Conservation (phyloP, 1,140 invertebrate species). For the Odontomachus brunneus region DNA sequence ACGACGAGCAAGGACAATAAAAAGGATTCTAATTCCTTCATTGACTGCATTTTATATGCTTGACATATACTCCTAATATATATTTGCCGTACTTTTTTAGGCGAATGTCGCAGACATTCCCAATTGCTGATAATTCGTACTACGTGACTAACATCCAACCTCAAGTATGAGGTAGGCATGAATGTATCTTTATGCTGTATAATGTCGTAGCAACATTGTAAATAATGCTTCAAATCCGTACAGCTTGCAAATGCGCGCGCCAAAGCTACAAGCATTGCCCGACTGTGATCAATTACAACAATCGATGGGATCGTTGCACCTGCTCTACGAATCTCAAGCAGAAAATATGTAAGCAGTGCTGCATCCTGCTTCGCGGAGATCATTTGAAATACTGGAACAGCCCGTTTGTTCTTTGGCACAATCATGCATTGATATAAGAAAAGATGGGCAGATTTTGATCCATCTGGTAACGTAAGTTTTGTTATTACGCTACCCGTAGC, state of each 20-base stretch:
- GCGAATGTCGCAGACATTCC: background rate
- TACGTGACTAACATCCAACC: background rate
- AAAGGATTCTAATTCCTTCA: background rate
- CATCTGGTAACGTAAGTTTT: background rate
- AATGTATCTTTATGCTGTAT: background rate
- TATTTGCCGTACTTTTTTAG: conserved; percentile 4
- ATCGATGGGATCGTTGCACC: conserved; percentile 3
- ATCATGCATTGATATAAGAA: conserved; percentile 5
- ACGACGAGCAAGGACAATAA: background rate
- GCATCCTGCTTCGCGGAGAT: background rate
- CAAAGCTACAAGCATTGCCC: background rate
- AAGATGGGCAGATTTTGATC: conserved; percentile 1
- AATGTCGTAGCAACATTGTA: background rate
- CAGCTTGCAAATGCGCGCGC: background rate
- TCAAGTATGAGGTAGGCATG: background rate
- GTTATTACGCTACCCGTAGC: background rate
- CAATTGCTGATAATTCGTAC: background rate
- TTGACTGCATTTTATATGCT: conserved; percentile 30
- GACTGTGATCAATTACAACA: background rate
- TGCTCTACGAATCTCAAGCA: background rate
- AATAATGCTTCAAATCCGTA: conserved; percentile 12
- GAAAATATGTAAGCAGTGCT: background rate
- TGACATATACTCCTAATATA: background rate
- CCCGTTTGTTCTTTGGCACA: background rate
- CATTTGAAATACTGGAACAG: background rate